Evolutionary conservation across 1,140 invertebrate species (phyloP), one percentile per base, ranked within the genome.

Genomic region (Schlechtendalia chinensis): DNA sequence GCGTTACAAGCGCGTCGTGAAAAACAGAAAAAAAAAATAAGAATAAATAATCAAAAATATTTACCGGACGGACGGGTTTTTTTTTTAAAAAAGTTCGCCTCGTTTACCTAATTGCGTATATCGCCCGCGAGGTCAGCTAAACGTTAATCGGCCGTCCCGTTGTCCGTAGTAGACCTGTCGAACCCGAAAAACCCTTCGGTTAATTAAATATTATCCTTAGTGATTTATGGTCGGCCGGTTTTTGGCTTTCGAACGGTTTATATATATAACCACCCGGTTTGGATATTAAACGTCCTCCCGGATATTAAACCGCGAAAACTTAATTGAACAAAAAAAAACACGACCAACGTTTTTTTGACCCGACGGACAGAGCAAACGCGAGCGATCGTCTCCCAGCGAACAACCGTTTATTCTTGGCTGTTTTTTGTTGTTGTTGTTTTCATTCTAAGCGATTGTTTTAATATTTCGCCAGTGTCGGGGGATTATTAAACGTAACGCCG

Each of bases 161-260:
- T n/a, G n/a, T n/a, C n/a, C n/a, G n/a, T n/a, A n/a, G 11, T 11
- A 59, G 39, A 79, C 75, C 75, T 63, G 75, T 79, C 75, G 75
- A 79, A 63, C 58, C 58, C 58, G 5, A 14, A 61, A 79, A 53
- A 27, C 75, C 75, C 75, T 79, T 79, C 61, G 61, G 58, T 79
- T 79, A 79, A 79, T 79, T 79, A 50, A 79, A 79, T 61, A 79
- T 61, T 61, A 79, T 61, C 54, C 1, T 61, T 27, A n/a, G 58
- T 79, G 75, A 79, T 79, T 79, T 79, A 79, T 79, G 58, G 75
- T 47, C 22, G 8, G n/a, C 39, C 5, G 45, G 22, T 79, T 63
- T 61, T 56, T 56, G 32, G 54, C 54, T 75, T 39, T 22, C 16
- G 11, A 39, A 50, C 12, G 22, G 24, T 71, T 12, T 50, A 71